Percentiles rank a stretch among this genome's conserved stretches.
phyloP scores from a whole-genome alignment of 1,140 invertebrate species.

The Callitettix versicolor region DNA sequence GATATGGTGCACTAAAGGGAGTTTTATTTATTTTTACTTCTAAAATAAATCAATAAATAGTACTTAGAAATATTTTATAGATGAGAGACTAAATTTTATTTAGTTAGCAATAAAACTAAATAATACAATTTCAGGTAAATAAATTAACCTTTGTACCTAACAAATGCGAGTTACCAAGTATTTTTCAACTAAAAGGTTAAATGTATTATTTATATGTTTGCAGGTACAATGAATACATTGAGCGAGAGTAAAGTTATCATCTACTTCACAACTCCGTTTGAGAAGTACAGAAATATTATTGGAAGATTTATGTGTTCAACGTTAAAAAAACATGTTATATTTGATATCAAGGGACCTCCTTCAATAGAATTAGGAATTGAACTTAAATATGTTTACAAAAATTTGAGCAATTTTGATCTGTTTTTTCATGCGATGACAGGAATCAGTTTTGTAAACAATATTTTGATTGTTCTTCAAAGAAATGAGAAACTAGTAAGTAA shows the following conservation, averaged over 20 bases:
- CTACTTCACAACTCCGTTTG: slow-evolving; percentile 58
- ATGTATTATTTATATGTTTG: slow-evolving; percentile 22
- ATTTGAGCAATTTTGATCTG: slow-evolving; percentile 54
- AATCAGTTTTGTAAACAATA: slow-evolving; percentile 50
- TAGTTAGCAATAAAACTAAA: too few species aligned
- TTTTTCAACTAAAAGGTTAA: too few species aligned
- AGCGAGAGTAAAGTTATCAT: slow-evolving; percentile 54
- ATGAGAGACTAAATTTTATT: too few species aligned
- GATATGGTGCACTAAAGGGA: too few species aligned
- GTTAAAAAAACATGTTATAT: slow-evolving; percentile 53
- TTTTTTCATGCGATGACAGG: slow-evolving; percentile 59
- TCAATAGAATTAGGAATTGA: slow-evolving; percentile 47
- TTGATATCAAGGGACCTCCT: slow-evolving; percentile 50
- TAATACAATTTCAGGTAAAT: too few species aligned
- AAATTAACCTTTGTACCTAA: too few species aligned
- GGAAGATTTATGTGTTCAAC: slow-evolving; percentile 61
- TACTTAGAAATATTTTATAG: too few species aligned
- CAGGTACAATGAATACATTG: slow-evolving; percentile 48
- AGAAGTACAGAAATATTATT: slow-evolving; percentile 47
- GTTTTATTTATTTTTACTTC: too few species aligned
- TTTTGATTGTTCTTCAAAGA: slow-evolving; percentile 49
- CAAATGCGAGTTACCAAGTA: too few species aligned
- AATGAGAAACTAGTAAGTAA: slow-evolving; percentile 44
- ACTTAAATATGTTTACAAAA: slow-evolving; percentile 40
- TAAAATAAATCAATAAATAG: too few species aligned